Percentiles rank a stretch among this genome's conserved stretches.
Conservation (phyloP, 2,888 invertebrate genomes). For the Timema cristinae region DNA sequence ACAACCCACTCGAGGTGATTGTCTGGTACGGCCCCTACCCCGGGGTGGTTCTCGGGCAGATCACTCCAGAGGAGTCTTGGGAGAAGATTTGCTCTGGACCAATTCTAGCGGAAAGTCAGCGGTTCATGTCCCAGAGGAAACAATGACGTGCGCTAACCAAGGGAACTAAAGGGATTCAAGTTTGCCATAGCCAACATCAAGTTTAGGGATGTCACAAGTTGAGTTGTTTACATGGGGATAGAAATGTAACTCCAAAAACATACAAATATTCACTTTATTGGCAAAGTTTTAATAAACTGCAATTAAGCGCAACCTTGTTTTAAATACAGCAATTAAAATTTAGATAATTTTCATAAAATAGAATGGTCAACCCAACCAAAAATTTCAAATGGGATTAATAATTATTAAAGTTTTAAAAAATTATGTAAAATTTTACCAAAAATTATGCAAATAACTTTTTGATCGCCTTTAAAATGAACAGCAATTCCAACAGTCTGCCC, state of each 20-base stretch:
- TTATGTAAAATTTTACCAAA: too few relatives aligned
- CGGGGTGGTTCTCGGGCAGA: constrained; percentile 50
- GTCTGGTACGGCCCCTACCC: constrained; percentile 67
- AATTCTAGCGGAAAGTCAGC: constrained; percentile 53
- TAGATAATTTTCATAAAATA: too few relatives aligned
- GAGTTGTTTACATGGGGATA: constrained; percentile 44
- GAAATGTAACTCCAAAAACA: not conserved
- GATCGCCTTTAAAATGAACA: too few relatives aligned
- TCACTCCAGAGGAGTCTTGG: constrained; percentile 51
- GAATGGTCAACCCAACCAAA: too few relatives aligned
- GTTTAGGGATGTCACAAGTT: constrained; percentile 72
- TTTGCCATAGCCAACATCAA: constrained; percentile 70
- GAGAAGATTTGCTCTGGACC: constrained; percentile 62
- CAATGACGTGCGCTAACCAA: constrained; percentile 59
- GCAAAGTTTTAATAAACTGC: not conserved
- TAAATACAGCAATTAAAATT: too few relatives aligned
- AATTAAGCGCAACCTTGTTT: not conserved
- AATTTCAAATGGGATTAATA: too few relatives aligned
- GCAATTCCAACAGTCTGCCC: too few relatives aligned
- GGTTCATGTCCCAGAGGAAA: constrained; percentile 60
- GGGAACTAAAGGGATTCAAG: constrained; percentile 46
- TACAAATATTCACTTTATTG: not conserved
- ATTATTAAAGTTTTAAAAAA: too few relatives aligned
- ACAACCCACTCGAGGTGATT: constrained; percentile 73
- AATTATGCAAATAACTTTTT: too few relatives aligned